A percentile compares a stretch with the other conserved stretches of the same genome.
Evolutionary conservation across 1,140 invertebrate genomes (phyloP).

Genomic region (Trichoplusia ni): DNA sequence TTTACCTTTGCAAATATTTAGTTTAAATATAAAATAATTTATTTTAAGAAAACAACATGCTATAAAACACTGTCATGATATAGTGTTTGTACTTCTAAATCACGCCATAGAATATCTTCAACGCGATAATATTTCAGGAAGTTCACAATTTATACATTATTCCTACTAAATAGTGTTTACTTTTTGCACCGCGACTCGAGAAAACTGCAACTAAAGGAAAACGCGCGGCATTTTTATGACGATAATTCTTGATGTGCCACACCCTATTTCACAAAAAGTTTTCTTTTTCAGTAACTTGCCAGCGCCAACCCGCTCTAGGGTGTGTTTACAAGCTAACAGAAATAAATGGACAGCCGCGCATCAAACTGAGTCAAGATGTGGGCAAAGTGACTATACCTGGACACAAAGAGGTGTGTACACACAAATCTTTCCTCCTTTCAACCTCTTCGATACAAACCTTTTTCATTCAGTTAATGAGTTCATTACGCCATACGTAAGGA

Average conservation of each 20-base stretch:
- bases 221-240: too few relatives aligned
- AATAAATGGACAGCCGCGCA: constrained; percentile 94
- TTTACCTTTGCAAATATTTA: background rate
- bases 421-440: background rate
- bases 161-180: background rate
- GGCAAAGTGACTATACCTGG: constrained; percentile 99
- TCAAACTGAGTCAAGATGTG: constrained; percentile 99
- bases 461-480: background rate
- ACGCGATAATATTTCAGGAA: constrained; percentile 3
- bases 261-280: background rate
- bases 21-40: too few relatives aligned
- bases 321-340: constrained; percentile 99
- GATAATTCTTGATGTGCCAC: background rate
- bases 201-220: background rate
- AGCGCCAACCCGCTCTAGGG: constrained; percentile 96
- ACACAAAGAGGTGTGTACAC: constrained; percentile 85
- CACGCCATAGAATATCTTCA: constrained; percentile 4
- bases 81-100: too few relatives aligned
- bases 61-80: too few relatives aligned
- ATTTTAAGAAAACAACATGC: too few relatives aligned
- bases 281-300: constrained; percentile 87
- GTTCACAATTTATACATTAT: background rate
- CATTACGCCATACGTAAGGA: background rate
- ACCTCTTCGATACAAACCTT: too few relatives aligned
- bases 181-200: constrained; percentile 5